Evolutionary conservation across 2,797 vertebrate species (phyloP).

Genomic region (Eleutherodactylus coqui): DNA sequence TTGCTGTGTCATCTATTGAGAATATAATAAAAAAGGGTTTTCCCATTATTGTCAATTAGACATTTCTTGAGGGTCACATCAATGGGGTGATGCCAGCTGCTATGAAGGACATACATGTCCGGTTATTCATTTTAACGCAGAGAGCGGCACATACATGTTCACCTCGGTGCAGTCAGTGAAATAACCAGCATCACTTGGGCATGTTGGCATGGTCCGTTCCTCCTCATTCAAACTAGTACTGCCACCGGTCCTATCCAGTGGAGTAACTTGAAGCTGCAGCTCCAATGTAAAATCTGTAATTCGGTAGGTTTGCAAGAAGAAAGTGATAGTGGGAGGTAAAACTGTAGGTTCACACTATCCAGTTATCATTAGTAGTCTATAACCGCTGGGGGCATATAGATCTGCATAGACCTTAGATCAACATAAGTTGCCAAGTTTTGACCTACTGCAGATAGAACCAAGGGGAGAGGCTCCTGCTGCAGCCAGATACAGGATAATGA

Average conservation of each 20-base stretch:
- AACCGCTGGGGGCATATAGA: too few relatives aligned
- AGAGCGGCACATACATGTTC: not conserved
- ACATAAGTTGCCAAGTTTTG: too few relatives aligned
- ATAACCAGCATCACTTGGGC: not conserved
- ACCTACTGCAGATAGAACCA: too few relatives aligned
- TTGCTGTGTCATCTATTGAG: not conserved
- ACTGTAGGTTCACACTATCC: too few relatives aligned
- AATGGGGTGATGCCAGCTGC: not conserved
- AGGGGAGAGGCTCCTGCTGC: too few relatives aligned
- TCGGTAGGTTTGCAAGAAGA: too few relatives aligned
- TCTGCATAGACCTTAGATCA: too few relatives aligned
- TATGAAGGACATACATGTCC: not conserved
- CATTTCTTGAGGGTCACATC: not conserved
- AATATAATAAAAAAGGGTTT: not conserved
- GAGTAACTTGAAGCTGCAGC: not conserved
- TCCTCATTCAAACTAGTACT: not conserved
- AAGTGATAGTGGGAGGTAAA: too few relatives aligned
- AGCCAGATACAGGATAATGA: too few relatives aligned
- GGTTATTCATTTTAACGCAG: not conserved
- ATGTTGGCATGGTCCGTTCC: not conserved
- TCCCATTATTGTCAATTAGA: not conserved
- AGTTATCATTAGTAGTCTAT: too few relatives aligned
- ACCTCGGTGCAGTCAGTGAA: too few relatives aligned
- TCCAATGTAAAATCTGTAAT: too few relatives aligned
- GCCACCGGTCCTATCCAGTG: not conserved